Evolutionary conservation across 2,113 vertebrate species (phyloP).

Genomic region (Oryzias melastigma): DNA sequence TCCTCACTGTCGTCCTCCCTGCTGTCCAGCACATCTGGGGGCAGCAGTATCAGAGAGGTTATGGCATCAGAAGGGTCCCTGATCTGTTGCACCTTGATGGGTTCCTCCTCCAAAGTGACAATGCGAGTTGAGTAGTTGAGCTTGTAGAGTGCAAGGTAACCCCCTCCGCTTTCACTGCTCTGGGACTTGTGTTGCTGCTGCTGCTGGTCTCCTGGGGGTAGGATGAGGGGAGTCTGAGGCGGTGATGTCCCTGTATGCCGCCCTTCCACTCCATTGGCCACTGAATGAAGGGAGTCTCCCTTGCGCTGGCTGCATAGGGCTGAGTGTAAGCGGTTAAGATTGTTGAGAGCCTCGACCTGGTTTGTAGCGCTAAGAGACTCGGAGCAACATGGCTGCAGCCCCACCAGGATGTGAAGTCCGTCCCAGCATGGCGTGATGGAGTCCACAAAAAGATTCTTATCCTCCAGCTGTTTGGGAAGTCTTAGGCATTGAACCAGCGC

Average conservation of each 20-base stretch:
- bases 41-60: conserved; percentile 95
- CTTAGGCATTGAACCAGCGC: conserved; percentile 94
- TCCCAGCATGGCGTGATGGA: conserved; percentile 96
- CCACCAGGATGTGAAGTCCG: conserved; percentile 92
- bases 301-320: conserved; percentile 92
- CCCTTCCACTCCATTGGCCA: conserved; percentile 90
- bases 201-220: conserved; percentile 83
- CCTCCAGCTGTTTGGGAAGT: conserved; percentile 93
- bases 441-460: conserved; percentile 95
- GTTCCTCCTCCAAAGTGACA: conserved; percentile 95
- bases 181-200: conserved; percentile 72
- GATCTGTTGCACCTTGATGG: conserved; percentile 95
- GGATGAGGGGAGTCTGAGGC: conserved; percentile 88
- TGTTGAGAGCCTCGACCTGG: conserved; percentile 99
- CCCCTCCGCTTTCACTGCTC: conserved; percentile 76
- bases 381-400: conserved; percentile 86
- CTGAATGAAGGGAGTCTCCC: conserved; percentile 79
- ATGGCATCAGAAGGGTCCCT: conserved; percentile 93
- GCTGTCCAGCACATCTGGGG: conserved; percentile 93
- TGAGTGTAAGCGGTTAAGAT: conserved; percentile 97
- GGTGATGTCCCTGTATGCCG: conserved; percentile 62
- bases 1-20: conserved; percentile 96
- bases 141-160: conserved; percentile 95
- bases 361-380: conserved; percentile 94
- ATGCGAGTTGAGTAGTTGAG: conserved; percentile 97